Evolutionary conservation across 2,113 vertebrate species (phyloP).

Genomic region (Anoplopoma fimbria): DNA sequence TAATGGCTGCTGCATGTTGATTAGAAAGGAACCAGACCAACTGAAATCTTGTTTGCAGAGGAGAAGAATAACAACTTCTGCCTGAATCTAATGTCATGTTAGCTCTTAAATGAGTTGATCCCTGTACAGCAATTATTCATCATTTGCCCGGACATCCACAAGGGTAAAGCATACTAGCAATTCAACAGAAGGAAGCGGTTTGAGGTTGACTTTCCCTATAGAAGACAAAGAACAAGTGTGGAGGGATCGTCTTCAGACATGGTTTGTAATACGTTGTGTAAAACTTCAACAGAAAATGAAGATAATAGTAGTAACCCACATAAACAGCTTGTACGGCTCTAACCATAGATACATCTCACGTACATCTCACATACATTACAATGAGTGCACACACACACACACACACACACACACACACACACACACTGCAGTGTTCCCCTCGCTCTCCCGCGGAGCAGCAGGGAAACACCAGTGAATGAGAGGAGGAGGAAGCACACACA

Average conservation of each 20-base stretch:
- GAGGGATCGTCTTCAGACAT: background rate
- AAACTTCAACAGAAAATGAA: background rate
- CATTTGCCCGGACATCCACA: background rate
- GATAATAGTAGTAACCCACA: background rate
- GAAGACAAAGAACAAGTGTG: background rate
- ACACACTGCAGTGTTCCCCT: constrained; percentile 33
- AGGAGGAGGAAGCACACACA: constrained; percentile 24
- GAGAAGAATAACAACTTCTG: background rate
- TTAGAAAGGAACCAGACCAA: background rate
- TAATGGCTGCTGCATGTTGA: background rate
- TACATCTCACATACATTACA: too few species aligned
- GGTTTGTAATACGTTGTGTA: background rate
- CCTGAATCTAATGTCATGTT: background rate
- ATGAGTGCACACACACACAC: background rate
- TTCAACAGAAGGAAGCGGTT: background rate
- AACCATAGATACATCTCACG: background rate
- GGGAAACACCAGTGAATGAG: constrained; percentile 60
- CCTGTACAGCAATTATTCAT: background rate
- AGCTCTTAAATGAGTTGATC: background rate
- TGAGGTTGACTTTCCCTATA: background rate
- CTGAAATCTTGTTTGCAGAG: background rate
- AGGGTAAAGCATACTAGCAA: background rate
- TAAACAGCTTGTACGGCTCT: background rate
- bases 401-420: background rate
- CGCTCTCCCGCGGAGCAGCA: constrained; percentile 48